Evolutionary conservation across 37 sponge, comb jelly and placozoan genomes (phyloP).

Genomic region (Amphimedon queenslandica): DNA sequence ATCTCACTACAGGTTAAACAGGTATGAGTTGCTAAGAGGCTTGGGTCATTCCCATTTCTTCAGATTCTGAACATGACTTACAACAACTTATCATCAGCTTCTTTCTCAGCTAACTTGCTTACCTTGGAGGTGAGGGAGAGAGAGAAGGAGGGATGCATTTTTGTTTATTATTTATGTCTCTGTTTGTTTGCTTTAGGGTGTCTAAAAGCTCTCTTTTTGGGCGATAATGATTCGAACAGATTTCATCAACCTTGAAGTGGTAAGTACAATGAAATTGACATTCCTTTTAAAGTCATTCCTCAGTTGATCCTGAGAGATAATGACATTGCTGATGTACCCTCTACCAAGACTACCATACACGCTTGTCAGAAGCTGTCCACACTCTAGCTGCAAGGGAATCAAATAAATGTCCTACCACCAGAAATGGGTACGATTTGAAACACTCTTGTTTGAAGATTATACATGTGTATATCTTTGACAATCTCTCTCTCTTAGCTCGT

Average conservation of each 20-base stretch:
- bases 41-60: constrained; percentile 87
- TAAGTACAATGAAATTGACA: too few species aligned
- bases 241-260: constrained; percentile 84
- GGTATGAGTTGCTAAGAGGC: too few species aligned
- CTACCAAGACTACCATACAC: constrained; percentile 54
- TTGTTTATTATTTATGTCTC: too few species aligned
- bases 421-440: constrained; percentile 52
- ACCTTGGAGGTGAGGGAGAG: constrained; percentile 78
- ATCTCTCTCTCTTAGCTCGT: constrained; percentile 36
- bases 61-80: constrained; percentile 91
- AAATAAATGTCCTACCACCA: constrained; percentile 76
- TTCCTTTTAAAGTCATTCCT: too few species aligned
- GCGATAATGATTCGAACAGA: constrained; percentile 85
- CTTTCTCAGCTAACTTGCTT: constrained; percentile 87
- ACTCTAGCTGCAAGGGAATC: constrained; percentile 89
- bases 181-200: too few species aligned
- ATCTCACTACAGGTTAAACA: too few species aligned
- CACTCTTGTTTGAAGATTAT: too few species aligned
- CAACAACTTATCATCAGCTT: constrained; percentile 79
- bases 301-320: constrained; percentile 86
- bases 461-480: too few species aligned
- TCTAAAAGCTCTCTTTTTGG: constrained; percentile 84
- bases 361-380: constrained; percentile 64
- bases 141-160: too few species aligned
- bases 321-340: constrained; percentile 66